Percentiles rank a stretch among this genome's conserved stretches.
phyloP scores from a whole-genome alignment of 1,140 invertebrate genomes.

The Penaeus chinensis region DNA sequence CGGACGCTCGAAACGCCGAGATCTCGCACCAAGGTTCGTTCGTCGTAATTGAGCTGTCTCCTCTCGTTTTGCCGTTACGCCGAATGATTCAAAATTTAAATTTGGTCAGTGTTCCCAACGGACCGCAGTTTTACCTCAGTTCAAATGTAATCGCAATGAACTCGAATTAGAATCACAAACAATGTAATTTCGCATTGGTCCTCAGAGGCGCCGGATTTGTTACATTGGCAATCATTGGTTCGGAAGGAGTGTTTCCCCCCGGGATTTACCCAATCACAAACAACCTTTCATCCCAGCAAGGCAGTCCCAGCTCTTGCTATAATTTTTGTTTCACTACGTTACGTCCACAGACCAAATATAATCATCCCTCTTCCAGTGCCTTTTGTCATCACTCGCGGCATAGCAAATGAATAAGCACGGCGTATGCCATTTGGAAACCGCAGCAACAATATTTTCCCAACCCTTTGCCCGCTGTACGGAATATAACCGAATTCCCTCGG shows the following conservation, averaged over 20 bases:
- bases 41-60: slow-evolving; percentile 41
- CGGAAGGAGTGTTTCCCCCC: slow-evolving; percentile 58
- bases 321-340: slow-evolving; percentile 16
- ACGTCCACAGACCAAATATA: slow-evolving; percentile 26
- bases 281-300: slow-evolving; percentile 58
- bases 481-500: neutral
- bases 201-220: slow-evolving; percentile 58
- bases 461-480: too few species aligned
- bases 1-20: neutral
- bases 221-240: slow-evolving; percentile 63
- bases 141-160: slow-evolving; percentile 43
- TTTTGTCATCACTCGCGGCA: neutral
- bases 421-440: too few species aligned
- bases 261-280: slow-evolving; percentile 61
- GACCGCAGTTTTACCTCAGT: slow-evolving; percentile 20
- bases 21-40: neutral
- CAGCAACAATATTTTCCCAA: too few species aligned
- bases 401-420: too few species aligned
- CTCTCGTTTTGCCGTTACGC: slow-evolving; percentile 30
- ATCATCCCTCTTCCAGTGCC: slow-evolving; percentile 49
- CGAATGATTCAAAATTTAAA: slow-evolving; percentile 27
- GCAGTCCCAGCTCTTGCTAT: slow-evolving; percentile 21
- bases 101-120: neutral
- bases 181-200: slow-evolving; percentile 58
- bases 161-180: slow-evolving; percentile 52